phyloP scores from a whole-genome alignment of 2,797 vertebrate species.

The Melanotaenia nigrans region DNA sequence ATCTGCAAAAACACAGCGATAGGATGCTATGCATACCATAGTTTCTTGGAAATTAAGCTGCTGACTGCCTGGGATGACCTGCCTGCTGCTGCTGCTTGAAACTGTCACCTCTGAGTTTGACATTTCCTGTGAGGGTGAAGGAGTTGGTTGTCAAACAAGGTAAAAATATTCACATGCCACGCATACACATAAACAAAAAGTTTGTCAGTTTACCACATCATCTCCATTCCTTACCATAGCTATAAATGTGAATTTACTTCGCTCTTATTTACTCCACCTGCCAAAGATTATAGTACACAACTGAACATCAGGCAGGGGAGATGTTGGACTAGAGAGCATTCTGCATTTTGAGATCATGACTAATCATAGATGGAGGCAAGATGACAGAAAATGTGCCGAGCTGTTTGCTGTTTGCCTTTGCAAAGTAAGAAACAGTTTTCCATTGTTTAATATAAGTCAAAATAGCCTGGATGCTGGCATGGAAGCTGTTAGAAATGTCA shows the following conservation, averaged over 20 bases:
- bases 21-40: slow-evolving; percentile 78
- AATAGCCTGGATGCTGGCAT: slow-evolving; percentile 23
- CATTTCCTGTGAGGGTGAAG: slow-evolving; percentile 81
- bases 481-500: slow-evolving; percentile 48
- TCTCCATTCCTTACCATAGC: slow-evolving; percentile 15
- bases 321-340: slow-evolving; percentile 51
- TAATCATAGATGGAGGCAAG: slow-evolving; percentile 59
- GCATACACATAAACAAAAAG: slow-evolving; percentile 23
- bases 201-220: slow-evolving; percentile 8
- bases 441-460: slow-evolving; percentile 14
- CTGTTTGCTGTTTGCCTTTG: slow-evolving; percentile 48
- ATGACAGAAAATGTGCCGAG: slow-evolving; percentile 54
- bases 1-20: slow-evolving; percentile 32
- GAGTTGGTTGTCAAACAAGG: slow-evolving; percentile 49
- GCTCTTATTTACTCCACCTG: slow-evolving; percentile 41
- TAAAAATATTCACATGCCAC: slow-evolving; percentile 24
- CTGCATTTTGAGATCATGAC: slow-evolving; percentile 51
- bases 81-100: slow-evolving; percentile 76
- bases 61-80: slow-evolving; percentile 76
- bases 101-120: slow-evolving; percentile 78
- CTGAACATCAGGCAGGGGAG: slow-evolving; percentile 54
- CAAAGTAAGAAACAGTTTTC: neutral
- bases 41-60: slow-evolving; percentile 81
- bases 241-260: slow-evolving; percentile 41
- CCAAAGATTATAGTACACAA: slow-evolving; percentile 51